Conservation (phyloP, 1,140 invertebrate species). For the Dicyema japonicum region DNA sequence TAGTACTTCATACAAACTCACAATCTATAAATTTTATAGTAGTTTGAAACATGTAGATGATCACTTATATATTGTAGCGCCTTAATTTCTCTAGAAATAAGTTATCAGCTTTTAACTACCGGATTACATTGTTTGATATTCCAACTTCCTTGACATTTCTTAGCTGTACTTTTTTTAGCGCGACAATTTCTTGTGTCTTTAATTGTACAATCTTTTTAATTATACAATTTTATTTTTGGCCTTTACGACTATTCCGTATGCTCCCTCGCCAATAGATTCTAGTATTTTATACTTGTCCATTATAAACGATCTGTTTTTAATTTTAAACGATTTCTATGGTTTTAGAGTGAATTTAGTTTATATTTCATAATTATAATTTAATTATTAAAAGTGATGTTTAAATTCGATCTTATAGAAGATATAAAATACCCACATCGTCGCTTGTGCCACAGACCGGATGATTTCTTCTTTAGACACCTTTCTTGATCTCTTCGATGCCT, state of each 20-base stretch:
- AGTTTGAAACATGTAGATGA: constrained; percentile 60
- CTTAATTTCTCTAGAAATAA: constrained; percentile 40
- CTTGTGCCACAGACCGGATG: too few relatives aligned
- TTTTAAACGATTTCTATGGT: too few relatives aligned
- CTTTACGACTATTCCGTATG: constrained; percentile 64
- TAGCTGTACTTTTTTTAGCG: constrained; percentile 48
- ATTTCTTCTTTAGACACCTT: too few relatives aligned
- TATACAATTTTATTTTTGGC: constrained; percentile 30
- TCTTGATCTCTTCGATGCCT: too few relatives aligned
- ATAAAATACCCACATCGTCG: too few relatives aligned
- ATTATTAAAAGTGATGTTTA: too few relatives aligned
- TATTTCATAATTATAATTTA: too few relatives aligned
- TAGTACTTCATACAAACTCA: constrained; percentile 56
- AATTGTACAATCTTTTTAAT: background rate
- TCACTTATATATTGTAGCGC: constrained; percentile 43
- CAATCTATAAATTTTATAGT: too few relatives aligned
- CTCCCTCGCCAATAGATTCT: constrained; percentile 65
- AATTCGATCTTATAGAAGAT: too few relatives aligned
- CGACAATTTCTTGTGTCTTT: constrained; percentile 36
- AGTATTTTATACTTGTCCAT: constrained; percentile 45
- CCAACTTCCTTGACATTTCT: constrained; percentile 41
- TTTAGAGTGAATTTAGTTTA: too few relatives aligned
- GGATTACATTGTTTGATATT: constrained; percentile 44
- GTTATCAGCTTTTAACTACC: constrained; percentile 14
- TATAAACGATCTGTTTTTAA: too few relatives aligned